A percentile compares a stretch with the other conserved stretches of the same genome.
These are phyloP conservation scores for Nowickia ferox DNA, from an alignment of 2,888 invertebrate genomes.

Conservation along the genomic window DNA sequence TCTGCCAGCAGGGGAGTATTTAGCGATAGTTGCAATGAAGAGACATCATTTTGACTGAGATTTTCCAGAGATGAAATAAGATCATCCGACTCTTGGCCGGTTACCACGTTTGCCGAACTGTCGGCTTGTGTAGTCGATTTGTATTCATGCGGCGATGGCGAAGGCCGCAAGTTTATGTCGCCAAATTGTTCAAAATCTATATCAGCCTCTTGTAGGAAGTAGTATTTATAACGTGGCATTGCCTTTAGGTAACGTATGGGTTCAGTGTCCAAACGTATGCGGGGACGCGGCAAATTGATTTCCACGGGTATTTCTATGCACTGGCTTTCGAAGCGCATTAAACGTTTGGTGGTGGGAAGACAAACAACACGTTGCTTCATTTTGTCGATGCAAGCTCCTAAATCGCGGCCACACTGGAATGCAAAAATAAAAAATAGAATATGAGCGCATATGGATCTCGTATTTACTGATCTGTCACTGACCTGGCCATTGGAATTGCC, in stretches of 20 bases:
- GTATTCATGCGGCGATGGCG: constrained; percentile 75
- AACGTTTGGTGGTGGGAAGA: constrained; percentile 81
- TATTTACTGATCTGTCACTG: background rate
- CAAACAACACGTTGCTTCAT: constrained; percentile 82
- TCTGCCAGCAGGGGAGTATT: constrained; percentile 71
- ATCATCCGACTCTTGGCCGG: constrained; percentile 81
- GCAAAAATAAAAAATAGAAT: background rate
- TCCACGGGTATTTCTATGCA: constrained; percentile 82
- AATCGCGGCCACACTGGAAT: constrained; percentile 81
- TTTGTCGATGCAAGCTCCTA: constrained; percentile 80
- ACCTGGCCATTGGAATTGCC: constrained; percentile 83
- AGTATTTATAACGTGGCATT: constrained; percentile 81
- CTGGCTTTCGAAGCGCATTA: constrained; percentile 83
- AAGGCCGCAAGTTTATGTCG: constrained; percentile 72
- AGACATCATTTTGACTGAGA: constrained; percentile 80
- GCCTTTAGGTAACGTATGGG: constrained; percentile 82
- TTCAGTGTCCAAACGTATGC: constrained; percentile 80
- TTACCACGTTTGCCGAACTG: constrained; percentile 75
- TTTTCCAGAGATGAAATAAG: constrained; percentile 82
- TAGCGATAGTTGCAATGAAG: constrained; percentile 77
- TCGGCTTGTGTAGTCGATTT: constrained; percentile 74
- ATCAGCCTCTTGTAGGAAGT: constrained; percentile 80
- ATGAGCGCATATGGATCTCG: background rate
- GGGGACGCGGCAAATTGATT: constrained; percentile 81
- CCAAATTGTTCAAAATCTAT: constrained; percentile 78